phyloP scores from a whole-genome alignment of 1,140 invertebrate genomes.

The Hycleus phaleratus region DNA sequence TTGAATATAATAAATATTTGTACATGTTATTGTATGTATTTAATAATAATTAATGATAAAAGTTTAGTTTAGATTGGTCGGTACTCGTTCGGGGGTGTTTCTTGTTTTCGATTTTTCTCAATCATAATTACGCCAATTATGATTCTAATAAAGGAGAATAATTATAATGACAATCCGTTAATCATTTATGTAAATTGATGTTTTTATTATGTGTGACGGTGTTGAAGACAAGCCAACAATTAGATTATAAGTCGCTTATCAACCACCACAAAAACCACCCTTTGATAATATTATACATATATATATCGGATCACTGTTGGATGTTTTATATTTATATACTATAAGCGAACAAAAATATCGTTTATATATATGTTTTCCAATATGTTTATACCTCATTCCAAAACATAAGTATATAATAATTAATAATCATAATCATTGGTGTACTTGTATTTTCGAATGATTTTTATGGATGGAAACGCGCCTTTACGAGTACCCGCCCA shows the following conservation, averaged over 20 bases:
- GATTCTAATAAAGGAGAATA: background rate
- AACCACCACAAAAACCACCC: background rate
- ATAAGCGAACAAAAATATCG: constrained; percentile 1
- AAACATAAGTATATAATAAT: too few relatives aligned
- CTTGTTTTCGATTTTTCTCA: too few relatives aligned
- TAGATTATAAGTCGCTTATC: constrained; percentile 33
- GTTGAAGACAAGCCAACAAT: constrained; percentile 7
- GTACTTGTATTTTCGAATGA: constrained; percentile 9
- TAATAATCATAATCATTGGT: too few relatives aligned
- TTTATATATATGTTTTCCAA: constrained; percentile 29
- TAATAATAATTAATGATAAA: constrained; percentile 23
- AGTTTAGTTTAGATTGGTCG: constrained; percentile 18
- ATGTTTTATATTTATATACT: constrained; percentile 27
- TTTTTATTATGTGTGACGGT: constrained; percentile 34
- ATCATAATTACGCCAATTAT: too few relatives aligned
- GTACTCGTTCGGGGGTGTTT: background rate
- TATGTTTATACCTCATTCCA: background rate
- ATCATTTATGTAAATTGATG: constrained; percentile 31
- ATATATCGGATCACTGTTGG: constrained; percentile 32
- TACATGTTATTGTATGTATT: constrained; percentile 41
- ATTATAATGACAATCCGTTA: constrained; percentile 35
- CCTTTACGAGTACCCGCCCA: constrained; percentile 9
- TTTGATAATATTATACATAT: constrained; percentile 21
- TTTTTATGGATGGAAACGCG: constrained; percentile 6
- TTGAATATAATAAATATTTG: constrained; percentile 40